Percentiles rank a stretch among this genome's conserved stretches.
phyloP scores from a whole-genome alignment of 2,797 vertebrate genomes.

The Cetoscarus ocellatus region DNA sequence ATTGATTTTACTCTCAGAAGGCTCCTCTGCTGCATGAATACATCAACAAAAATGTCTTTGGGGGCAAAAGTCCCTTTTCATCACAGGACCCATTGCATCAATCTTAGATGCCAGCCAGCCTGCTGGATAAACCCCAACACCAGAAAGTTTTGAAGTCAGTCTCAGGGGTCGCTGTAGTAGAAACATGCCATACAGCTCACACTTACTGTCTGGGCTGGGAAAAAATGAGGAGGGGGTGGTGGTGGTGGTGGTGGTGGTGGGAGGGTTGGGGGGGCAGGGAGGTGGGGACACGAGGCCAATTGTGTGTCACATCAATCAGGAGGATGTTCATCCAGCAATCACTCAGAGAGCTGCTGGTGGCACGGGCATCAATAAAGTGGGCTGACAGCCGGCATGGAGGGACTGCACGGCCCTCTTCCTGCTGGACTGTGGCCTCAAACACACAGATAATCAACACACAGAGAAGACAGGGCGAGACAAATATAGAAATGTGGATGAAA shows the following conservation, averaged over 20 bases:
- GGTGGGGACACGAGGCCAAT: slow-evolving; percentile 68
- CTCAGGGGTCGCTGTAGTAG: slow-evolving; percentile 54
- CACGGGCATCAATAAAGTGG: slow-evolving; percentile 77
- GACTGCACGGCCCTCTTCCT: slow-evolving; percentile 50
- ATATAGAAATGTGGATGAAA: neutral
- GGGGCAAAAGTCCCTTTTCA: slow-evolving; percentile 51
- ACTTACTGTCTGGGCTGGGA: slow-evolving; percentile 43
- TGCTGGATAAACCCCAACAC: slow-evolving; percentile 50
- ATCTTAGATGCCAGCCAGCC: slow-evolving; percentile 62
- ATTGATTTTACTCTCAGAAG: slow-evolving; percentile 52
- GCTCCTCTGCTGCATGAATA: slow-evolving; percentile 39
- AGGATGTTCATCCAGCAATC: slow-evolving; percentile 75
- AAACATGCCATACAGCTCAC: slow-evolving; percentile 56
- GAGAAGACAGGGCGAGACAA: slow-evolving; percentile 20
- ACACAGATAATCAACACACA: slow-evolving; percentile 54
- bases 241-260: slow-evolving; percentile 27
- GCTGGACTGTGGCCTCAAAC: slow-evolving; percentile 49
- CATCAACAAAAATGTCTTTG: slow-evolving; percentile 58
- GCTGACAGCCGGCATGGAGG: slow-evolving; percentile 70
- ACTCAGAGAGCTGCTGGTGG: slow-evolving; percentile 71
- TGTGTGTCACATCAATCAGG: slow-evolving; percentile 82
- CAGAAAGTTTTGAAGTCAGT: slow-evolving; percentile 44
- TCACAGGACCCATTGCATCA: slow-evolving; percentile 59
- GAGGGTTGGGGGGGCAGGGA: neutral
- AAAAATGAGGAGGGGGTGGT: neutral